phyloP scores from a whole-genome alignment of 2,113 vertebrate species.

The rabbit (Oryctolagus cuniculus) region mOryCun1.1 NC_091444.1:23262501-23263000 shows the following conservation, averaged over 20 bases:
- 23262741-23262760: constrained; percentile 81
- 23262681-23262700: constrained; percentile 84
- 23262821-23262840: background rate
- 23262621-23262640: constrained; percentile 71
- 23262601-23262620: constrained; percentile 83
- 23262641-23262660: constrained; percentile 81
- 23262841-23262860: background rate
- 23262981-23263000: background rate
- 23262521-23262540: background rate
- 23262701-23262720: constrained; percentile 78
- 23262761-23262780: constrained; percentile 31
- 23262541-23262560: constrained; percentile 24
- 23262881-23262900: background rate
- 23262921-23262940: rapidly evolving
- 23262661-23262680: constrained; percentile 82
- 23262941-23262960: background rate
- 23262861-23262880: background rate
- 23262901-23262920: background rate
- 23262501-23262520: background rate
- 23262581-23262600: constrained; percentile 68
- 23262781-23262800: background rate
- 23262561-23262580: constrained; percentile 61
- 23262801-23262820: background rate
- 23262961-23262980: rapidly evolving
- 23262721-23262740: constrained; percentile 84